These are phyloP conservation scores for Cataglyphis rosenhaueri DNA, from an alignment of 2,888 invertebrate species.

Conservation along the genomic window DNA sequence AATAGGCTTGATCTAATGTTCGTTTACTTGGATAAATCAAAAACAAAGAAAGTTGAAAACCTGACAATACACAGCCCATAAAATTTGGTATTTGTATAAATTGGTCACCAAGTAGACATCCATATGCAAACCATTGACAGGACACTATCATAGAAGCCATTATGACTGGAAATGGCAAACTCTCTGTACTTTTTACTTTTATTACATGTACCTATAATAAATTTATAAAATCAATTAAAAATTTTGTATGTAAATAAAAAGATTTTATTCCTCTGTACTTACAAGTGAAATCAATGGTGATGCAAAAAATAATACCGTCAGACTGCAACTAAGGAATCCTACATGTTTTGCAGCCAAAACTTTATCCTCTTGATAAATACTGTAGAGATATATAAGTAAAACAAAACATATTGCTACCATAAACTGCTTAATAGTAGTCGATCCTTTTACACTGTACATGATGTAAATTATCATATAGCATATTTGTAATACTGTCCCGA, in stretches of 20 bases:
- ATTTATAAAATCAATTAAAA: slow-evolving; percentile 10
- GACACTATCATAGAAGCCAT: slow-evolving; percentile 93
- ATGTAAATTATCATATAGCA: slow-evolving; percentile 91
- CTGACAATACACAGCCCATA: slow-evolving; percentile 91
- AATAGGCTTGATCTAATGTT: slow-evolving; percentile 68
- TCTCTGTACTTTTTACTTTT: slow-evolving; percentile 92
- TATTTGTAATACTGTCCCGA: slow-evolving; percentile 91
- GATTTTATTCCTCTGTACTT: slow-evolving; percentile 70
- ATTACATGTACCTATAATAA: slow-evolving; percentile 90
- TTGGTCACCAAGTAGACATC: slow-evolving; percentile 91
- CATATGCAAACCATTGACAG: slow-evolving; percentile 94
- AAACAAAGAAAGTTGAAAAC: slow-evolving; percentile 92
- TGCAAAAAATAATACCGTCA: slow-evolving; percentile 93
- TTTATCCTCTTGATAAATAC: slow-evolving; percentile 87
- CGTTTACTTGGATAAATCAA: slow-evolving; percentile 89
- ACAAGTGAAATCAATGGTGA: slow-evolving; percentile 93
- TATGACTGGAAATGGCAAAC: slow-evolving; percentile 95
- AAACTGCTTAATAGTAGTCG: slow-evolving; percentile 88
- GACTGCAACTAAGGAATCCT: slow-evolving; percentile 90
- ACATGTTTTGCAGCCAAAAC: slow-evolving; percentile 87
- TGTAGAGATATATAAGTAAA: slow-evolving; percentile 87
- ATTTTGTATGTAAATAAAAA: not conserved
- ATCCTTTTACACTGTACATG: slow-evolving; percentile 91
- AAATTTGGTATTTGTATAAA: slow-evolving; percentile 94
- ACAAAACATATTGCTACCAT: slow-evolving; percentile 86